Percentiles rank a stretch among this genome's conserved stretches.
Conservation (phyloP, 2,888 invertebrate species). For the Drosophila nigricruria region DNA sequence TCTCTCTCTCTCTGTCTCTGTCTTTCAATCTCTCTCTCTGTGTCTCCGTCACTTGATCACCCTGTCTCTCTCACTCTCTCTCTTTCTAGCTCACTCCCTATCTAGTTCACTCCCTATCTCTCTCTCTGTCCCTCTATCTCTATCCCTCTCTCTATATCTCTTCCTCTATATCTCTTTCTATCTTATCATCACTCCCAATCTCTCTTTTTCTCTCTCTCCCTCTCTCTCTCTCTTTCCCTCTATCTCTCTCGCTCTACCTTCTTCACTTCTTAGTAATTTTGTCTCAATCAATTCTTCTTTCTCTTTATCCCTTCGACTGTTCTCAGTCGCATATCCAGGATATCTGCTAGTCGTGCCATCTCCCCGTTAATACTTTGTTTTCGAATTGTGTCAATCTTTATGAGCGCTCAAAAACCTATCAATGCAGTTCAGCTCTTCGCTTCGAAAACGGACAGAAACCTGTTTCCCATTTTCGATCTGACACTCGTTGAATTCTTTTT, state of each 20-base stretch:
- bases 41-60: too few relatives aligned
- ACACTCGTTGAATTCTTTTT: slow-evolving; percentile 40
- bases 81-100: background rate
- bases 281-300: too few relatives aligned
- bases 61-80: background rate
- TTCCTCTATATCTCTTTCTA: background rate
- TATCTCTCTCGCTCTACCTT: background rate
- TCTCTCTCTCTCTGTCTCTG: background rate
- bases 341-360: background rate
- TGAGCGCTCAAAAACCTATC: background rate
- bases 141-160: background rate
- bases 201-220: background rate
- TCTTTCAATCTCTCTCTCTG: background rate
- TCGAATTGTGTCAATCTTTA: slow-evolving; percentile 27
- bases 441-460: slow-evolving; percentile 25
- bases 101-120: background rate
- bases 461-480: slow-evolving; percentile 33
- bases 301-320: too few relatives aligned
- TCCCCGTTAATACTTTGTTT: background rate
- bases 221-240: background rate
- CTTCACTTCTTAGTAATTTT: background rate
- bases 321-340: background rate
- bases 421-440: background rate
- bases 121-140: background rate
- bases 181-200: background rate